Conservation (phyloP, 1,140 invertebrate species). For the Drosophila subobscura region DNA sequence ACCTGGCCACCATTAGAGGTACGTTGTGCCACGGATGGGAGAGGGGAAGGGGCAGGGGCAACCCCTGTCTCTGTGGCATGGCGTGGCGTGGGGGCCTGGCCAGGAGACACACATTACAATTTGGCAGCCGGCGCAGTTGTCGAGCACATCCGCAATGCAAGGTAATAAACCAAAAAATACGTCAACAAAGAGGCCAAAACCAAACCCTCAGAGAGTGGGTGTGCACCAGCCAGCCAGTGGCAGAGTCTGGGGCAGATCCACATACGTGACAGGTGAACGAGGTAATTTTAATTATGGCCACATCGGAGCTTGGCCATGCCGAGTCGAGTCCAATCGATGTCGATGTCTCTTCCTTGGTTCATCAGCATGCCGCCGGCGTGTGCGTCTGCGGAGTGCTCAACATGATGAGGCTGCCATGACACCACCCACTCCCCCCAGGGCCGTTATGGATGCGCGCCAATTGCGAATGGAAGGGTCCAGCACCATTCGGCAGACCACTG, state of each 20-base stretch:
- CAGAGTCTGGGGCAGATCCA: conserved; percentile 1
- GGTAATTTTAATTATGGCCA: conserved; percentile 83
- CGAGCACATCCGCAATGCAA: conserved; percentile 76
- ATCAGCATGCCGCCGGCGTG: conserved; percentile 66
- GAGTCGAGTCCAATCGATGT: conserved; percentile 2
- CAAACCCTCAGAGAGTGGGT: conserved; percentile 25
- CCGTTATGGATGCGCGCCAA: conserved; percentile 75
- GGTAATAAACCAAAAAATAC: conserved; percentile 82
- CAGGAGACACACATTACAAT: conserved; percentile 49
- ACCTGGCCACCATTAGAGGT: conserved; percentile 37
- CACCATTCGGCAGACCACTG: conserved; percentile 1
- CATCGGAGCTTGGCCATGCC: conserved; percentile 36
- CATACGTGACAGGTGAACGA: conserved; percentile 70
- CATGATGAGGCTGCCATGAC: neutral
- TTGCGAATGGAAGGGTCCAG: conserved; percentile 27
- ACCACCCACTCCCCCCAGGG: conserved; percentile 1
- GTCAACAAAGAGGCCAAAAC: conserved; percentile 78
- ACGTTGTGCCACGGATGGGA: conserved; percentile 32
- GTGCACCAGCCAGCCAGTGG: neutral
- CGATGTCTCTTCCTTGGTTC: conserved; percentile 59
- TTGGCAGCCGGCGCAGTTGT: conserved; percentile 47
- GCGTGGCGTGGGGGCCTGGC: neutral
- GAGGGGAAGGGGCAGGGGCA: too few relatives aligned
- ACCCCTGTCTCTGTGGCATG: conserved; percentile 12
- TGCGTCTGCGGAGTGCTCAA: conserved; percentile 11